phyloP scores from a whole-genome alignment of 2,113 vertebrate species.

The Cynocephalus volans region DNA sequence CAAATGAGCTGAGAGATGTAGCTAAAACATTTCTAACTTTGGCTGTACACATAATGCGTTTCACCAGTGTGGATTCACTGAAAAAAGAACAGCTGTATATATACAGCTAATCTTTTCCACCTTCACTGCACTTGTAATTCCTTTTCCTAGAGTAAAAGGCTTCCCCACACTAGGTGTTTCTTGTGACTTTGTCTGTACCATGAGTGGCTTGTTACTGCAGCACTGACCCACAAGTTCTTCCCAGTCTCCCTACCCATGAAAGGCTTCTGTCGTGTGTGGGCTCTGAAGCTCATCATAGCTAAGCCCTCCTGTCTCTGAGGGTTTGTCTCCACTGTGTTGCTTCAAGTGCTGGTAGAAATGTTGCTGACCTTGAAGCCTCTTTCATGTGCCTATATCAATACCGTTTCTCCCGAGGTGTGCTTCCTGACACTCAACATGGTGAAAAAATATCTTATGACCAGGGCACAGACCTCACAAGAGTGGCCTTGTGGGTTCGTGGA shows the following conservation, averaged over 20 bases:
- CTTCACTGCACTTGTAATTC: neutral
- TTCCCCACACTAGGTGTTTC: too few species aligned
- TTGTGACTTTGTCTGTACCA: neutral
- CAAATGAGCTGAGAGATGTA: too few species aligned
- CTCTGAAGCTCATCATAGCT: neutral
- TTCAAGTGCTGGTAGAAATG: neutral
- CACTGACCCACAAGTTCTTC: neutral
- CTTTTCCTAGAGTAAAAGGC: neutral
- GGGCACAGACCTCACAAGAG: neutral
- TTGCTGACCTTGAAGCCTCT: neutral
- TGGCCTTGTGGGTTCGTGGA: neutral
- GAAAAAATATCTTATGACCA: neutral
- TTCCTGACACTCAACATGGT: neutral
- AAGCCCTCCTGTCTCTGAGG: neutral
- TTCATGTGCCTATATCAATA: neutral
- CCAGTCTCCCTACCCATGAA: too few species aligned
- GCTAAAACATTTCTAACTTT: too few species aligned
- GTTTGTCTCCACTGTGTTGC: neutral
- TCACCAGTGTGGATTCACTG: neutral
- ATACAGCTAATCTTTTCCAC: neutral
- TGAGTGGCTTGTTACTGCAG: neutral
- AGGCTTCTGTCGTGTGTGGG: too few species aligned
- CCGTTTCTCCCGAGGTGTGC: neutral
- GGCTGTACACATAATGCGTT: fast-evolving
- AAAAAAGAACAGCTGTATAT: neutral